Evolutionary conservation across 2,797 vertebrate genomes (phyloP).

Genomic region (Neosilurus mollespiculum): DNA sequence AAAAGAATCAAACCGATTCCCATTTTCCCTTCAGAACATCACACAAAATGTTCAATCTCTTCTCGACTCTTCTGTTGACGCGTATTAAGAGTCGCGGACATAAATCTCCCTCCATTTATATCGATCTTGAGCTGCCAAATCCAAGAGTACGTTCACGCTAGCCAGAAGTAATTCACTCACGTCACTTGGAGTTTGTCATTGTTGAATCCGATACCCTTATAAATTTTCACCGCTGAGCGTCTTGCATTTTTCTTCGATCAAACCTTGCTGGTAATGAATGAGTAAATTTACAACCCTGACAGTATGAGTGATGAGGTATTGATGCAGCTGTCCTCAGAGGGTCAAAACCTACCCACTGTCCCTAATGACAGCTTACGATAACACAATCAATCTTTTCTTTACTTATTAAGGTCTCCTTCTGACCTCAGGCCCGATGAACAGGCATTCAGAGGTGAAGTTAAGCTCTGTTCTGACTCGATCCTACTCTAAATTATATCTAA

Average conservation of each 20-base stretch:
- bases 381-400: neutral
- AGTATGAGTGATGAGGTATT: conserved; percentile 25
- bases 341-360: neutral
- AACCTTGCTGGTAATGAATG: neutral
- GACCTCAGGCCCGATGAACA: neutral
- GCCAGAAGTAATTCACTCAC: neutral
- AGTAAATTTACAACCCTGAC: neutral
- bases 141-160: neutral
- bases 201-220: neutral
- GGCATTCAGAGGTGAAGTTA: neutral
- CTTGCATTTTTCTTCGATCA: neutral
- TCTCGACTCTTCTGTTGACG: neutral
- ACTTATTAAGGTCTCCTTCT: neutral
- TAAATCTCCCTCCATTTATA: neutral
- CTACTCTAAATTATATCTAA: neutral
- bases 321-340: conserved; percentile 9
- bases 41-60: neutral
- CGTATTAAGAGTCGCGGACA: neutral
- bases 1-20: neutral
- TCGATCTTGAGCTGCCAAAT: neutral
- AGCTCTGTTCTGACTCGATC: too few species aligned
- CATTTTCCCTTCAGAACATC: neutral
- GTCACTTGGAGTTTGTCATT: neutral
- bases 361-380: neutral
- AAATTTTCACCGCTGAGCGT: neutral